phyloP scores from a whole-genome alignment of 2,888 invertebrate species.

The Argyresthia goedartella region DNA sequence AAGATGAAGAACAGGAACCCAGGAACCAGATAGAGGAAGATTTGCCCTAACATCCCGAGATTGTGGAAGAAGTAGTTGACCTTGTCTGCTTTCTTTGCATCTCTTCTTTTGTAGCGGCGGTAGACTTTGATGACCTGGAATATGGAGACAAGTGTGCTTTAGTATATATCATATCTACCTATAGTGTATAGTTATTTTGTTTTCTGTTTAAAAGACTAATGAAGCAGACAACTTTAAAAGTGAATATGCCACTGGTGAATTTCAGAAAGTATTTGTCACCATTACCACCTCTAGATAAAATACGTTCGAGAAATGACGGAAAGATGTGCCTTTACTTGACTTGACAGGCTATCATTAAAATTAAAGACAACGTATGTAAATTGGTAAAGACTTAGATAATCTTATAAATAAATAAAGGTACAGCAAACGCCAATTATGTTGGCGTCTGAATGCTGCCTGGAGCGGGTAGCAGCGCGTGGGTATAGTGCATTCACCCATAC shows the following conservation, averaged over 20 bases:
- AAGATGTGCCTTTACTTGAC: too few relatives aligned
- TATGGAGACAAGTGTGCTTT: not conserved
- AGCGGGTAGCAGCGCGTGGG: too few relatives aligned
- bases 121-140: conserved; percentile 82
- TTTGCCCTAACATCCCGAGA: conserved; percentile 82
- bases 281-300: not conserved
- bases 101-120: conserved; percentile 81
- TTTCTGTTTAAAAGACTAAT: not conserved
- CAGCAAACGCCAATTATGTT: too few relatives aligned
- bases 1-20: conserved; percentile 90
- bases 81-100: conserved; percentile 68
- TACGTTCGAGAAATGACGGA: not conserved
- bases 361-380: too few relatives aligned
- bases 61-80: conserved; percentile 76
- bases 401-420: too few relatives aligned
- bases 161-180: not conserved
- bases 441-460: too few relatives aligned
- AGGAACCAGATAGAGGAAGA: conserved; percentile 87
- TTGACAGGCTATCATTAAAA: too few relatives aligned
- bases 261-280: too few relatives aligned
- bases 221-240: not conserved
- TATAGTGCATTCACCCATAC: too few relatives aligned
- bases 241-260: too few relatives aligned
- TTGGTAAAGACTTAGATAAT: too few relatives aligned
- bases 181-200: not conserved